Conservation (phyloP, 2,113 vertebrate species). For the Lamprologus ornatipinnis region DNA sequence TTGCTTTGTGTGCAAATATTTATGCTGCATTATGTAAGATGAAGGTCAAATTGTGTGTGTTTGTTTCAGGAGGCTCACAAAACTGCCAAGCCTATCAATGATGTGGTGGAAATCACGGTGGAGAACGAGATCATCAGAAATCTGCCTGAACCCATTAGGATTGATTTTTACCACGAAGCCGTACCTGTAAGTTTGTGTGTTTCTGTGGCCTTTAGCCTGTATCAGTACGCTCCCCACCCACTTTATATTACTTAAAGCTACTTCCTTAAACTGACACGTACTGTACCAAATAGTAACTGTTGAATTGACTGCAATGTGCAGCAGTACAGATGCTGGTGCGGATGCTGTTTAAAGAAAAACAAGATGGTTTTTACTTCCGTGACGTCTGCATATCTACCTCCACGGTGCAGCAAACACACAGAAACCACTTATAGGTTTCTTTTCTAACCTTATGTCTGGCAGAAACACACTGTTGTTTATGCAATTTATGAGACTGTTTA, state of each 20-base stretch:
- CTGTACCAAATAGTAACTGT: neutral
- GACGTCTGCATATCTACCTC: neutral
- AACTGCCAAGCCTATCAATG: neutral
- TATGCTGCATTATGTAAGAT: neutral
- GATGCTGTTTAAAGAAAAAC: neutral
- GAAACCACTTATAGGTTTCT: neutral
- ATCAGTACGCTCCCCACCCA: neutral
- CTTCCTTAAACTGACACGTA: rapidly evolving
- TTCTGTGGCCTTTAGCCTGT: neutral
- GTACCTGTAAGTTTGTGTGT: slow-evolving; percentile 26
- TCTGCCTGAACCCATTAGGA: slow-evolving; percentile 53
- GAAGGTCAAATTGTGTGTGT: neutral
- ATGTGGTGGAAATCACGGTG: slow-evolving; percentile 62
- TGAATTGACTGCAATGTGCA: neutral
- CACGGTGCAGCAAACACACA: neutral
- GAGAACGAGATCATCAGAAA: slow-evolving; percentile 51
- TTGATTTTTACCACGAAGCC: slow-evolving; percentile 45
- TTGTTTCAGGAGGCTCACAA: neutral
- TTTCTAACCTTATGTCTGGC: neutral
- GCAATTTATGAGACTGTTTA: neutral
- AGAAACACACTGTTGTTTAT: neutral
- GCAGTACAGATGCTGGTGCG: neutral
- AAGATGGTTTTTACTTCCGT: neutral
- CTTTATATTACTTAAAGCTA: neutral
- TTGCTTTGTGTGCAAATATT: neutral